Conservation (phyloP, 2,888 invertebrate genomes). For the Nomada fabriciana region DNA sequence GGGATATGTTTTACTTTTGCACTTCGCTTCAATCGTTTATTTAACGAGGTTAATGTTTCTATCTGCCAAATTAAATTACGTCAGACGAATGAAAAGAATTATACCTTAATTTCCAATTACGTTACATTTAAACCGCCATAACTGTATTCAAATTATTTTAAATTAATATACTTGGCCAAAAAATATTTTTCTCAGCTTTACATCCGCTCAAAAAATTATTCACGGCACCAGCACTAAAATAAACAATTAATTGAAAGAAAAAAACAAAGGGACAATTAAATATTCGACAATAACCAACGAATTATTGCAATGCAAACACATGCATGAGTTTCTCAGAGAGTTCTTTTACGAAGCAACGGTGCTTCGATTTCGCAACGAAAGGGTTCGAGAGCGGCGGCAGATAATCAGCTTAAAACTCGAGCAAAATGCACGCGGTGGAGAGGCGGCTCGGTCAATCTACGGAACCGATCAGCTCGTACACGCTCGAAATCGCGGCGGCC, state of each 20-base stretch:
- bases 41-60: neutral
- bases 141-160: too few species aligned
- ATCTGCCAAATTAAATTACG: too few species aligned
- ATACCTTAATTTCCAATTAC: too few species aligned
- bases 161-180: too few species aligned
- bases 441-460: constrained; percentile 72
- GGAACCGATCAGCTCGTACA: constrained; percentile 71
- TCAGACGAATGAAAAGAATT: too few species aligned
- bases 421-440: constrained; percentile 70
- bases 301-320: neutral
- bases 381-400: constrained; percentile 63
- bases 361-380: constrained; percentile 70
- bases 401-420: constrained; percentile 83
- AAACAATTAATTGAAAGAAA: too few species aligned
- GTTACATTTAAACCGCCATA: too few species aligned
- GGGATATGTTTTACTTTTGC: neutral
- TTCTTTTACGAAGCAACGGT: too few species aligned
- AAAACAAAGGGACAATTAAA: neutral
- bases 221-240: too few species aligned
- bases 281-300: neutral
- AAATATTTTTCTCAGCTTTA: too few species aligned
- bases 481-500: constrained; percentile 61
- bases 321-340: neutral
- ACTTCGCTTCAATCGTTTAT: too few species aligned
- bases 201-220: too few species aligned